These are phyloP conservation scores for Pteropus rufus DNA, from an alignment of 2,797 vertebrate genomes.

Conservation along the genomic window DNA sequence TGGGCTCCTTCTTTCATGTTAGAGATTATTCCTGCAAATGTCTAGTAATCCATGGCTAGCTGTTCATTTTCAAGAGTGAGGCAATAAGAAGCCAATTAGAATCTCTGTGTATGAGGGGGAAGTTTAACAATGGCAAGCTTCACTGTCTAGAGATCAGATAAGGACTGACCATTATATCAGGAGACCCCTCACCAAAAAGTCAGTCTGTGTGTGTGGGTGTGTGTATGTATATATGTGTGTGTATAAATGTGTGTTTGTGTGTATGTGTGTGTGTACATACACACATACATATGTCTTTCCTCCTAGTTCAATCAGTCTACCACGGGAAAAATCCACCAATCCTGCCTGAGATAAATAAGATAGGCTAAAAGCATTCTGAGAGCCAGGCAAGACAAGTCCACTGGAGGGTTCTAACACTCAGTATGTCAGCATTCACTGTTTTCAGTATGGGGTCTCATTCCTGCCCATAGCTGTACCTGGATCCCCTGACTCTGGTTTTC, in stretches of 20 bases:
- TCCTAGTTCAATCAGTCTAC: not conserved
- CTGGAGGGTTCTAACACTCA: not conserved
- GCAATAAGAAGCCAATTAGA: not conserved
- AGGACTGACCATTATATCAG: not conserved
- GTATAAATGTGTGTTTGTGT: no score
- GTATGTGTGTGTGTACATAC: not conserved
- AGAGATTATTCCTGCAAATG: not conserved
- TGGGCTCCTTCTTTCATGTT: slow-evolving; percentile 1
- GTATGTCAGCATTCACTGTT: not conserved
- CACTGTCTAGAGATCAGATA: not conserved
- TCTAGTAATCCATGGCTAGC: not conserved
- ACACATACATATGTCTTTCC: not conserved
- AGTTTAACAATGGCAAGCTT: not conserved
- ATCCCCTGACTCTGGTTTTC: not conserved
- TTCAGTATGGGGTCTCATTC: not conserved
- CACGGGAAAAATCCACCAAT: not conserved
- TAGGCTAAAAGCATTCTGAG: not conserved
- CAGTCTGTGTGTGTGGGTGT: not conserved
- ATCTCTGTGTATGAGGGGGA: not conserved
- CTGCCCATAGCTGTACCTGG: not conserved
- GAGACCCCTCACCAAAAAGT: not conserved
- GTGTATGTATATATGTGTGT: not conserved
- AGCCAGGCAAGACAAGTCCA: not conserved
- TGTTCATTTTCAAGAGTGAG: slow-evolving; percentile 1
- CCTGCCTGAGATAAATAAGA: not conserved